A percentile compares a stretch with the other conserved stretches of the same genome.
Conservation (phyloP, 2,888 invertebrate genomes). For the Melinaea marsaeus region DNA sequence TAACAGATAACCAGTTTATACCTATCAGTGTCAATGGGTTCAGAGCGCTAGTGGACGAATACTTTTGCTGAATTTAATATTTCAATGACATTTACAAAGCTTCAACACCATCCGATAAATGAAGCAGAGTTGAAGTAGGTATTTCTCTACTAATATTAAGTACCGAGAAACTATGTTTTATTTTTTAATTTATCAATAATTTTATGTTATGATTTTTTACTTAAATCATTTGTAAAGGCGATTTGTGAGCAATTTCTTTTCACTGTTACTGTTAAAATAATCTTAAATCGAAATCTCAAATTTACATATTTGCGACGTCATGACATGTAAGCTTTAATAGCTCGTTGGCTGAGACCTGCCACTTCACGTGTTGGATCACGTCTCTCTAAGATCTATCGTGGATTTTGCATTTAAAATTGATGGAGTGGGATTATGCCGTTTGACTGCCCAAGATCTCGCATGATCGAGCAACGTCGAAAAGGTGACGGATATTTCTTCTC, state of each 20-base stretch:
- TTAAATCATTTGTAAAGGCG: too few species aligned
- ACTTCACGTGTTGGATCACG: constrained; percentile 56
- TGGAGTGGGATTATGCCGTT: constrained; percentile 43
- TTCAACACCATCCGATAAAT: too few species aligned
- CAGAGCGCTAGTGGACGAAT: not conserved
- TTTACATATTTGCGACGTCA: constrained; percentile 60
- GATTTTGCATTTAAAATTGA: constrained; percentile 52
- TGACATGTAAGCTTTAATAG: constrained; percentile 42
- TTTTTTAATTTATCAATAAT: too few species aligned
- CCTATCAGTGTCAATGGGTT: not conserved
- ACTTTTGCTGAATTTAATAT: not conserved
- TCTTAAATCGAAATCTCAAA: constrained; percentile 38
- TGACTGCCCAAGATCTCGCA: constrained; percentile 40
- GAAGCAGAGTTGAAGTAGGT: too few species aligned
- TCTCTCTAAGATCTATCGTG: constrained; percentile 54
- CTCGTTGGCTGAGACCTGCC: constrained; percentile 26
- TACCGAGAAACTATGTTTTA: too few species aligned
- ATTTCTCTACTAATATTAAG: too few species aligned
- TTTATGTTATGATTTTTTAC: too few species aligned
- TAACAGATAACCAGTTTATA: constrained; percentile 13
- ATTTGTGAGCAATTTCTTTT: too few species aligned
- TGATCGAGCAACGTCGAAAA: constrained; percentile 30
- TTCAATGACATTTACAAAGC: not conserved
- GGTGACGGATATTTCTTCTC: constrained; percentile 71
- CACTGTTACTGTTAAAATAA: too few species aligned